These are phyloP conservation scores for Thera britannica DNA, from an alignment of 2,888 invertebrate species.

Conservation along the genomic window DNA sequence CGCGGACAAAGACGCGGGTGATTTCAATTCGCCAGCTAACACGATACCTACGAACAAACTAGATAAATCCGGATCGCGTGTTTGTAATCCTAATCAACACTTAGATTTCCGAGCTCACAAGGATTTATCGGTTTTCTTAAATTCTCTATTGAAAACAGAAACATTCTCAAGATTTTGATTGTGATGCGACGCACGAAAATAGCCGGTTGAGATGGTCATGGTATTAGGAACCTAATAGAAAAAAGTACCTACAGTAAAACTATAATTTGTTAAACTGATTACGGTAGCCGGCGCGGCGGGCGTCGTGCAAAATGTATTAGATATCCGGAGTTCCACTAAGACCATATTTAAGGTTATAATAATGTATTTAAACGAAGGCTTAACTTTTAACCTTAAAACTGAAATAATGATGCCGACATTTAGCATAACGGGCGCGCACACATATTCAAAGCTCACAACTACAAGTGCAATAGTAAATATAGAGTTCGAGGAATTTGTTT, in stretches of 20 bases:
- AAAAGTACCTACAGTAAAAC: too few species aligned
- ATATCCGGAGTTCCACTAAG: too few species aligned
- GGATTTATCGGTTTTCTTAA: conserved; percentile 18
- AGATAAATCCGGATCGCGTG: conserved; percentile 35
- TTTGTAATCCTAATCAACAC: conserved; percentile 38
- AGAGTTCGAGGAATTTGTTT: conserved; percentile 75
- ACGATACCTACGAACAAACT: conserved; percentile 7
- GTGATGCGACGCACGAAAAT: too few species aligned
- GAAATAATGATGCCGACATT: conserved; percentile 14
- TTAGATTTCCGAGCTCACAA: conserved; percentile 36
- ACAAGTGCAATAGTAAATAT: conserved; percentile 68
- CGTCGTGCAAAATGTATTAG: too few species aligned
- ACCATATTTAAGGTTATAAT: neutral
- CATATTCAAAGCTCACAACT: conserved; percentile 42
- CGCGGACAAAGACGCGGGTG: too few species aligned
- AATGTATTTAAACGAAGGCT: neutral
- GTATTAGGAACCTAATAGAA: too few species aligned
- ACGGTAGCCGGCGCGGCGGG: too few species aligned
- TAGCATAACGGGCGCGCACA: conserved; percentile 30
- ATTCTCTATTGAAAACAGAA: neutral
- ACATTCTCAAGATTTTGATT: too few species aligned
- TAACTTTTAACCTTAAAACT: neutral
- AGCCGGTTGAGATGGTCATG: too few species aligned
- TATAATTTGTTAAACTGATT: too few species aligned
- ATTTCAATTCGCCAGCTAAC: neutral